Base-by-base conservation (phyloP, 2,113 vertebrate genomes). In the Pluvialis apricaria region DNA sequence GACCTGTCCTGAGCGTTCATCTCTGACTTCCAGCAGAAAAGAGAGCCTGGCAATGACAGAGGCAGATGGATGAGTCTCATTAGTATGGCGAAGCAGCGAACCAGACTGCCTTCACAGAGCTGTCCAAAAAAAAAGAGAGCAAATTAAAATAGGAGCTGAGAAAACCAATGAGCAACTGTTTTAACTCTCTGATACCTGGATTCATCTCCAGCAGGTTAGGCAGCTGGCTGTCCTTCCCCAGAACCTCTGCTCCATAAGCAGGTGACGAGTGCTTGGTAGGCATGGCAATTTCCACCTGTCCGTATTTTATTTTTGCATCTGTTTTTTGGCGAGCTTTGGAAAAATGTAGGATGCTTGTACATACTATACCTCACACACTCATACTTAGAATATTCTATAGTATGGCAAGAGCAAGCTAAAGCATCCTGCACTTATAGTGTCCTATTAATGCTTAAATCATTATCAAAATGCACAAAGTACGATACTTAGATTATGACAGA, bases 1-100 rank as follows among this genome's bases (percentile, higher is more conserved):
- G 98, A 98, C 98, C 98, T 98, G 98, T 99, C 98, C 98, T 98
- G 98, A 98, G 98, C 98, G 98, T 98, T 99, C 98, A 98, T 99
- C 98, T 98, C 98, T 98, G 98, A 98, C 98, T 99, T 98, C 98
- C 98, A 98, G 98, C 98, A 98, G 98, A 98, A 98, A 98, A 98
- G 98, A 98, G 98, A 98, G 98, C 97, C 98, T 98, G 98, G 98
- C 98, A 98, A 97, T 98, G 98, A 99, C 98, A 98, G 98, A 98
- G 97, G 98, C 98, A 99, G 98, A 98, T 99, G 98, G 98, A 99
- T 99, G 98, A 98, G 98, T 98, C 98, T 99, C 98, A 99, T 99
- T 98, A 99, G 98, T 98, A 98, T 98, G 98, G 98, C 86, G 87
- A 98, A 97, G 97, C 98, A 98, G 98, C 97, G 96, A 98, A 99